These are phyloP conservation scores for Fissipunctia ypsillon DNA, from an alignment of 2,888 invertebrate species.

Conservation along the genomic window DNA sequence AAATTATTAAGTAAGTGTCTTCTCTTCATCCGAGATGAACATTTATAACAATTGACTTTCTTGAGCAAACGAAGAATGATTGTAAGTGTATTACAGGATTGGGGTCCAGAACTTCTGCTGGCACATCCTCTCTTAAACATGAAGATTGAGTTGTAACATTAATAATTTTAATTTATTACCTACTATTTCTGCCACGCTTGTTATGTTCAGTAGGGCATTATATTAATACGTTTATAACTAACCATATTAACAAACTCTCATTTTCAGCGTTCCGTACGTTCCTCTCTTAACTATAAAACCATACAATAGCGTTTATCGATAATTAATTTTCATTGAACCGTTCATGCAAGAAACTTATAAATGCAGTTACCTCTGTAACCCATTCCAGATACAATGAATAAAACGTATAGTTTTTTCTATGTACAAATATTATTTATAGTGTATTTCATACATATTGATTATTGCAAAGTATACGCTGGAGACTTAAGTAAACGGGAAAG, in stretches of 20 bases:
- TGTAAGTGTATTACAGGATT: neutral
- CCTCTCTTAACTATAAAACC: neutral
- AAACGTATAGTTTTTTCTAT: neutral
- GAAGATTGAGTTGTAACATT: neutral
- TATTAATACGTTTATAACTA: neutral
- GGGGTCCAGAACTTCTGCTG: neutral
- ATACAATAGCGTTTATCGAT: conserved; percentile 44
- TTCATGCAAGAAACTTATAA: conserved; percentile 69
- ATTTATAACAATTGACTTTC: neutral
- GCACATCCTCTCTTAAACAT: neutral
- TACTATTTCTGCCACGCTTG: neutral
- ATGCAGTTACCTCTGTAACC: conserved; percentile 44
- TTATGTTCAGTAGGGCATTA: neutral
- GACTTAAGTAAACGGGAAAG: conserved; percentile 11
- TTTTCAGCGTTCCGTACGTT: neutral
- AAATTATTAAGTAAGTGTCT: neutral
- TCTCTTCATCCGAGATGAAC: neutral
- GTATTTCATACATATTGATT: neutral
- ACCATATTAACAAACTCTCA: no score
- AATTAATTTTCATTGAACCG: conserved; percentile 77
- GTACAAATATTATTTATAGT: conserved; percentile 29
- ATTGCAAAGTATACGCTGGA: conserved; percentile 41
- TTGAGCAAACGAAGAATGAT: neutral
- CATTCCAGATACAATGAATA: conserved; percentile 33
- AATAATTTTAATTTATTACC: no score